Evolutionary conservation across 2,888 invertebrate species (phyloP).

Genomic region (Galerucella nymphaeae): DNA sequence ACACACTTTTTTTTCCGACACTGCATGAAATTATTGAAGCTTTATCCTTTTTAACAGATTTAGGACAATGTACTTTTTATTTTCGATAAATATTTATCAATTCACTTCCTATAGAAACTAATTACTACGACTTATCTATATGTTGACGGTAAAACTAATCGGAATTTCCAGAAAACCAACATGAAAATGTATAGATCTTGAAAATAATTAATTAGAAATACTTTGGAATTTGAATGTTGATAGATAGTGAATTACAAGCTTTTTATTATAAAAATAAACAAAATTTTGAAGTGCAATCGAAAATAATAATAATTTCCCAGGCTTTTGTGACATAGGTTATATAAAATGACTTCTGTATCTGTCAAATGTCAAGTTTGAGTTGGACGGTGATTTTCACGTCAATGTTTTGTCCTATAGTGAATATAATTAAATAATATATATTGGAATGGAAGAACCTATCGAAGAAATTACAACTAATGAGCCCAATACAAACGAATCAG

Average conservation of each 20-base stretch:
- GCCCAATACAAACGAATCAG: conserved; percentile 13
- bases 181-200: neutral
- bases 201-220: too few relatives aligned
- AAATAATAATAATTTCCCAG: too few relatives aligned
- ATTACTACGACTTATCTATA: neutral
- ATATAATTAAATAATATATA: neutral
- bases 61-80: neutral
- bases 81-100: neutral
- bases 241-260: too few relatives aligned
- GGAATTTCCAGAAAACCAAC: neutral
- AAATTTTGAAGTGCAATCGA: too few relatives aligned
- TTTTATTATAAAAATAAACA: too few relatives aligned
- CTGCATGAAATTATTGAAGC: too few relatives aligned
- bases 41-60: too few relatives aligned
- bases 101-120: neutral
- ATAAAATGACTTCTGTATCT: neutral
- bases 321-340: too few relatives aligned
- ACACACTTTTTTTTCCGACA: too few relatives aligned
- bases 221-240: too few relatives aligned
- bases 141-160: neutral
- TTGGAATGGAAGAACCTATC: conserved; percentile 18
- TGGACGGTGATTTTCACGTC: neutral
- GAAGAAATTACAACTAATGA: conserved; percentile 36
- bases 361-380: neutral
- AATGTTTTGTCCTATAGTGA: neutral